phyloP scores from a whole-genome alignment of 2,797 vertebrate genomes.

The Pogonophryne albipinna region DNA sequence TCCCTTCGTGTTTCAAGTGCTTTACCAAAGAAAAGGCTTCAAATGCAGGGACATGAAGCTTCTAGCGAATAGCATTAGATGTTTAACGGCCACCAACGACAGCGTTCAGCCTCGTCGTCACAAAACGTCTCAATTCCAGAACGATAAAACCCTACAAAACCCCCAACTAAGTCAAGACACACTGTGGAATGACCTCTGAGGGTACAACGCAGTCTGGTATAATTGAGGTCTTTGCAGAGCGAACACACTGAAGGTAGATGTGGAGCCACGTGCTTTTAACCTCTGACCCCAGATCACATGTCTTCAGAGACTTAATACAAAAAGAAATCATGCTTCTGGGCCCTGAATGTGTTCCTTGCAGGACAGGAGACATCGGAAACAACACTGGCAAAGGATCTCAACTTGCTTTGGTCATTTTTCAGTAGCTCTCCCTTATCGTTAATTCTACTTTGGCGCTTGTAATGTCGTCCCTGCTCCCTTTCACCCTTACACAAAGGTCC shows the following conservation, averaged over 20 bases:
- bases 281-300: constrained; percentile 19
- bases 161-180: constrained; percentile 19
- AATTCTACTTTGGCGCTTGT: too few species aligned
- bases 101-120: neutral
- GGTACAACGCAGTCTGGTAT: constrained; percentile 9
- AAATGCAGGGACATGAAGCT: neutral
- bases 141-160: neutral
- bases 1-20: neutral
- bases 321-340: neutral
- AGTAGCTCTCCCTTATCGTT: neutral
- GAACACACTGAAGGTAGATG: constrained; percentile 20
- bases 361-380: constrained; percentile 7
- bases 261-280: neutral
- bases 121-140: neutral
- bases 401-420: neutral
- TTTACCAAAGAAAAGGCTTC: neutral
- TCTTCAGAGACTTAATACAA: neutral
- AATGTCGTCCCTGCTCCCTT: neutral
- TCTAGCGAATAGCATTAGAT: neutral
- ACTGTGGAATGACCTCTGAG: constrained; percentile 14
- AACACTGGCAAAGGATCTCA: neutral
- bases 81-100: neutral
- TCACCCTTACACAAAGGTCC: constrained; percentile 48
- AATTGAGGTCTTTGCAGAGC: constrained; percentile 53
- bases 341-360: constrained; percentile 3